phyloP scores from a whole-genome alignment of 2,888 invertebrate species.

The Eulithis prunata region DNA sequence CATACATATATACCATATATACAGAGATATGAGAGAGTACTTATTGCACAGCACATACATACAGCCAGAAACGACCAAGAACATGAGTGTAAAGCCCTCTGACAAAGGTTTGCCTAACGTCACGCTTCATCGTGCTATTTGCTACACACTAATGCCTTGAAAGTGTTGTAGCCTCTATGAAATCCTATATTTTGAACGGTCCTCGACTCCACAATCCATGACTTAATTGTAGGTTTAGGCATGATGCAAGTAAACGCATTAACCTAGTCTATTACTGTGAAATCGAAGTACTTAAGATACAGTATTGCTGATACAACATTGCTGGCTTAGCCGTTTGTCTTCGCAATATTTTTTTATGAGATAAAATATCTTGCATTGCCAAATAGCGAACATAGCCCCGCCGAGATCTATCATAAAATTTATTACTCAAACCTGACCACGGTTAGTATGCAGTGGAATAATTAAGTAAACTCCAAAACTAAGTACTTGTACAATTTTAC shows the following conservation, averaged over 20 bases:
- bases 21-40: no score
- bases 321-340: not conserved
- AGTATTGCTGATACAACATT: no score
- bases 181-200: slow-evolving; percentile 49
- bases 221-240: slow-evolving; percentile 11
- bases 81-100: slow-evolving; percentile 24
- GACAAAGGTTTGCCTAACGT: slow-evolving; percentile 64
- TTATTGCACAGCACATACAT: no score
- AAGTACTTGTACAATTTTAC: no score
- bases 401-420: no score
- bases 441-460: no score
- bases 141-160: slow-evolving; percentile 59
- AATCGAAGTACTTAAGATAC: not conserved
- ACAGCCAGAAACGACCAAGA: no score
- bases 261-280: not conserved
- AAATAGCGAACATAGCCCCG: no score
- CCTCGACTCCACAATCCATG: slow-evolving; percentile 26
- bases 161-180: slow-evolving; percentile 61
- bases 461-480: no score
- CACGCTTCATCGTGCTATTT: slow-evolving; percentile 53
- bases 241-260: slow-evolving; percentile 8
- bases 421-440: no score
- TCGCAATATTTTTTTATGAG: not conserved
- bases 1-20: no score
- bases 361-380: not conserved